These are phyloP conservation scores for Callochromis pleurospilus DNA, from an alignment of 2,113 vertebrate genomes.

Conservation along the genomic window DNA sequence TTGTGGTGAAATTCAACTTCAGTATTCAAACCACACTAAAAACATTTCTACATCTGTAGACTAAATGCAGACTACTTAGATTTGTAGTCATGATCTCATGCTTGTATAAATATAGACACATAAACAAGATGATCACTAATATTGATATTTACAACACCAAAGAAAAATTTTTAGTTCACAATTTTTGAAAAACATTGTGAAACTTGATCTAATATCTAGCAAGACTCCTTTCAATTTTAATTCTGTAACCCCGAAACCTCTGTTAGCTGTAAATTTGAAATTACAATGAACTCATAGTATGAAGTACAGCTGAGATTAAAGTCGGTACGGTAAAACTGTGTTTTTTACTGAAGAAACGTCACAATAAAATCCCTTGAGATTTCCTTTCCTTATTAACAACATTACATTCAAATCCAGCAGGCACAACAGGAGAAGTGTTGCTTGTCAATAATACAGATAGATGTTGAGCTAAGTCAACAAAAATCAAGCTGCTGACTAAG, in stretches of 20 bases:
- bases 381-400: constrained; percentile 9
- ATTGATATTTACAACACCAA: background rate
- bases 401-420: constrained; percentile 11
- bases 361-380: background rate
- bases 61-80: background rate
- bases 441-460: constrained; percentile 53
- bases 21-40: background rate
- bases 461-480: constrained; percentile 7
- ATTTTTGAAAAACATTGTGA: background rate
- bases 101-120: background rate
- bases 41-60: background rate
- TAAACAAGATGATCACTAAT: background rate
- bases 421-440: constrained; percentile 8
- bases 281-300: background rate
- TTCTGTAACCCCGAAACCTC: background rate
- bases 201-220: background rate
- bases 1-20: background rate
- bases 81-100: background rate
- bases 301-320: background rate
- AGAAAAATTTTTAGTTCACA: background rate
- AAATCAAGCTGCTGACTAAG: background rate
- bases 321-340: background rate
- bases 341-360: background rate
- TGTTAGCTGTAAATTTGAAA: background rate
- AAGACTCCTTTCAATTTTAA: background rate